These are phyloP conservation scores for Phytoseiulus persimilis DNA, from an alignment of 2,888 invertebrate species.

Conservation along the genomic window DNA sequence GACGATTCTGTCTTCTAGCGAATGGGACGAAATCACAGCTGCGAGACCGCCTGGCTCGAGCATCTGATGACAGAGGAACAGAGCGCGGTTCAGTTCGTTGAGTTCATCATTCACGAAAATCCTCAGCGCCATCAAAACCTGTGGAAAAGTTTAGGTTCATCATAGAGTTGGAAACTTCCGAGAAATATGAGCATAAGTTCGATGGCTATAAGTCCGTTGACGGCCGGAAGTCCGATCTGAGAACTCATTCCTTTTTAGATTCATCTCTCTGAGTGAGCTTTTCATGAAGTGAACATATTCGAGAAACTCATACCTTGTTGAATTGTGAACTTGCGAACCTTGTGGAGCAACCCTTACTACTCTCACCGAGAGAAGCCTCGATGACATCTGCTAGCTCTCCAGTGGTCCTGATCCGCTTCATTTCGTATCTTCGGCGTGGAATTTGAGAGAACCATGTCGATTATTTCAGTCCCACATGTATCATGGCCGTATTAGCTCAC, in stretches of 20 bases:
- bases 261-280: too few species aligned
- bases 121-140: conserved; percentile 71
- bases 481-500: too few species aligned
- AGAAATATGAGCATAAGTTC: too few species aligned
- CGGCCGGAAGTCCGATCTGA: too few species aligned
- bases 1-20: conserved; percentile 83
- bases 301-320: background rate
- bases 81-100: conserved; percentile 82
- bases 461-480: too few species aligned
- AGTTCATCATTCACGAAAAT: conserved; percentile 94
- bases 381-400: conserved; percentile 69
- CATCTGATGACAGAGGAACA: conserved; percentile 65
- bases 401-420: conserved; percentile 70
- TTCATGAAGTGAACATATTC: too few species aligned
- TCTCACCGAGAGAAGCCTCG: conserved; percentile 53
- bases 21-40: conserved; percentile 79
- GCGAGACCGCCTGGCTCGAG: conserved; percentile 69
- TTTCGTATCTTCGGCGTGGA: conserved; percentile 53
- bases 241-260: too few species aligned
- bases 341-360: conserved; percentile 57
- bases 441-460: background rate
- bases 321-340: conserved; percentile 71
- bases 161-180: too few species aligned
- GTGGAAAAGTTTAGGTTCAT: background rate
- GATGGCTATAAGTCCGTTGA: too few species aligned